Base-by-base conservation (phyloP, 2,888 invertebrate species). In the Zygothrica quintamaculata region DNA sequence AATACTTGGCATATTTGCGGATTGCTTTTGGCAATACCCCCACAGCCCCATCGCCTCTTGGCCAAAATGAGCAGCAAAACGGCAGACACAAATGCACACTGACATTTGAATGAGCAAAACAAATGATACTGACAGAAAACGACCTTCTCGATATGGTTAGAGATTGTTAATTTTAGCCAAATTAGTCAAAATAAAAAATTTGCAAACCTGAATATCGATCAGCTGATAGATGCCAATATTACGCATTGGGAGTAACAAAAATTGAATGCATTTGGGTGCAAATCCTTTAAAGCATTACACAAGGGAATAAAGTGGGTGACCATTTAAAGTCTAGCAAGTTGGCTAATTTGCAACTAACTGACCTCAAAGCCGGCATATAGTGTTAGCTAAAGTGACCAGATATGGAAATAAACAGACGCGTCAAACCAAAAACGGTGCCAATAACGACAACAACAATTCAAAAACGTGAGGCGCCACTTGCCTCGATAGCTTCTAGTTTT, bases 101-200 rank as follows among this genome's bases (percentile, higher is more conserved):
- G 77, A 84, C 80, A 84, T 61, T 74, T 82, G 85, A 85, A 76
- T 81, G 80, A 74, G 65, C 77, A 50, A 62, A 74, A 50, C 82
- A 81, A 74, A 85, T 80, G 84, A 74, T 55, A 70, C 53, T 70
- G 76, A 42, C 74, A 65, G 56, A 48, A 65, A 65, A 70, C 75
- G 82, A 74, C 87, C 82, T 87, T 87, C 87, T 84, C 79, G 53
- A 84, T 87, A 87, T 84, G 84, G 84, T 69, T 71, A 79, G 68
- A 52, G 75, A 67, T 79, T 65, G 73, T 66, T 67, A 57, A 84
- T 77, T 78, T 77, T 73, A 74, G 79, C 77, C 73, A 81, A 87
- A 69, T 84, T 78, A 73, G 79, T 74, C 69, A 80, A 77, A 51
- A n/a, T n/a, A n/a, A n/a, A n/a, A n/a, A n/a, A 34, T 15, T 36